Conservation (phyloP, 2,113 vertebrate species). For the Accipiter virgatus region DNA sequence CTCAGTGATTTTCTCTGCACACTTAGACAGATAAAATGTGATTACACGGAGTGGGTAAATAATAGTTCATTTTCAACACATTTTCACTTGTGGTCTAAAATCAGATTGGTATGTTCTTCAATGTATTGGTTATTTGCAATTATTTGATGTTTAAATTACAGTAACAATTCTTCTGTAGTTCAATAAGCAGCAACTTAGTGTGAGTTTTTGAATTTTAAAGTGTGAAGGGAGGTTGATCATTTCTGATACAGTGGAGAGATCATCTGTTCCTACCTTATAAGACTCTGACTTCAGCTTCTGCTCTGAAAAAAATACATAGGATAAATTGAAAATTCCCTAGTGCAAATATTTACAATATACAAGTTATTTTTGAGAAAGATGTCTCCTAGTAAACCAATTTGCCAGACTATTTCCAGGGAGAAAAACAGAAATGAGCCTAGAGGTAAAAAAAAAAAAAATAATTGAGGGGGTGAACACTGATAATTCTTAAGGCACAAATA, state of each 20-base stretch:
- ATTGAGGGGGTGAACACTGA: fast-evolving
- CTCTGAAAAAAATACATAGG: not conserved
- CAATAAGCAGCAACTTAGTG: not conserved
- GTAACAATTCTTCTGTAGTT: not conserved
- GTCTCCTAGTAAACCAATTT: not conserved
- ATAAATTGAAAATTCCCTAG: not conserved
- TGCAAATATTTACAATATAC: not conserved
- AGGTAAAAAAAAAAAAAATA: not conserved
- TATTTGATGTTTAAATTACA: not conserved
- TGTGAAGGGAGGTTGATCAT: not conserved
- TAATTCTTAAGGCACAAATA: not conserved
- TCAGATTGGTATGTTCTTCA: not conserved
- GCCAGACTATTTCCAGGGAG: not conserved
- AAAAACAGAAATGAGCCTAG: not conserved
- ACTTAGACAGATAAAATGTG: not conserved
- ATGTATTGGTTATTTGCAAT: not conserved
- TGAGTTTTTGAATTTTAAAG: not conserved
- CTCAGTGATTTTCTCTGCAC: not conserved
- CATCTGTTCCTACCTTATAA: not conserved
- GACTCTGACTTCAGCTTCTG: not conserved
- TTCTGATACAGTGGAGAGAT: not conserved
- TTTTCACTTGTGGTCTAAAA: not conserved
- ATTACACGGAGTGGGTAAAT: not conserved
- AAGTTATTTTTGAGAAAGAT: not conserved
- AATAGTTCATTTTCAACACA: not conserved